Conservation (phyloP, 2,797 vertebrate genomes). For the Hipposideros larvatus region DNA sequence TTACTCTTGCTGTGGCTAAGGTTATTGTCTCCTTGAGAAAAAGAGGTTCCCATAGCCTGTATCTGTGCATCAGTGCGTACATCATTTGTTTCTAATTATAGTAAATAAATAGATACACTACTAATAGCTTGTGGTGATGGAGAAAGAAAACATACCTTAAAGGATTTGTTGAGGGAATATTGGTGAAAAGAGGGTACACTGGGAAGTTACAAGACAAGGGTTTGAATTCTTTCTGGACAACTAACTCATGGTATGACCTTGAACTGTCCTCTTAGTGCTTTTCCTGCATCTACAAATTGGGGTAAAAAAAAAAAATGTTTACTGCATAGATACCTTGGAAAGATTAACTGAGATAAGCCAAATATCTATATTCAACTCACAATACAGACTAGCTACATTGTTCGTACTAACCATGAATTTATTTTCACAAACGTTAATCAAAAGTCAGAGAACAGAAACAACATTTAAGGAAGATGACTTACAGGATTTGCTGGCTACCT, state of each 20-base stretch:
- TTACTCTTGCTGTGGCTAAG: background rate
- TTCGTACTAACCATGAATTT: background rate
- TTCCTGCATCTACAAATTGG: constrained; percentile 15
- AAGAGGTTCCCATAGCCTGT: no score
- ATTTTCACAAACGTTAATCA: constrained; percentile 35
- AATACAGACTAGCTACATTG: background rate
- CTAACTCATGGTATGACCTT: background rate
- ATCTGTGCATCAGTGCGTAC: background rate
- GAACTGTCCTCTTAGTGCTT: background rate
- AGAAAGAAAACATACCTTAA: background rate
- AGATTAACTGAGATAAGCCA: background rate
- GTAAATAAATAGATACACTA: background rate
- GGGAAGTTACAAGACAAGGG: background rate
- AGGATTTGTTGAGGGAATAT: background rate
- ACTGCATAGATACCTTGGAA: background rate
- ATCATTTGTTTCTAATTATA: background rate
- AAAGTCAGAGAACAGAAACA: constrained; percentile 38
- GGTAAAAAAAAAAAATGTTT: background rate
- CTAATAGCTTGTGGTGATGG: background rate
- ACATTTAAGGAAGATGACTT: background rate
- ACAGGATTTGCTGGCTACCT: background rate
- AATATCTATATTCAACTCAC: background rate
- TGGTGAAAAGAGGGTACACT: background rate
- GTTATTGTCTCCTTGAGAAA: background rate
- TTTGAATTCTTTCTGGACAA: background rate